Base-by-base conservation (phyloP, 2,888 invertebrate species). In the Melinaea marsaeus region DNA sequence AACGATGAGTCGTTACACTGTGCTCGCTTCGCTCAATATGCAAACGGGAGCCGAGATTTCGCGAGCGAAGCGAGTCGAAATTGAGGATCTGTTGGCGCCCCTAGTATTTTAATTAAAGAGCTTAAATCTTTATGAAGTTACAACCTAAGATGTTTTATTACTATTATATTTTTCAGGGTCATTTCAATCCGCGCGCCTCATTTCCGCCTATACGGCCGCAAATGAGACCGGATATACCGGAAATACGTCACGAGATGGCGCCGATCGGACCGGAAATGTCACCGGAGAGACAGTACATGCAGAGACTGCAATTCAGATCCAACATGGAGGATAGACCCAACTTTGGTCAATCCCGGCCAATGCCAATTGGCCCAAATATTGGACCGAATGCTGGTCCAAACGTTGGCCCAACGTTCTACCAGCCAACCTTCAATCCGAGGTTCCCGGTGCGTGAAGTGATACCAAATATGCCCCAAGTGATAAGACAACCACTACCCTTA, bases 391-490 rank as follows among this genome's bases (percentile, higher is more conserved):
- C 74, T 13, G 69, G 76, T 7, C 81, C 81, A 0, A 76, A 74
- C 55, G 84, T 84, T 6, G 67, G 85, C 32, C 82, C 81, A 0
- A 72, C 75, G 69, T 85, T 79, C 62, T 80, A 75, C 58, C 79
- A 75, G 0, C 80, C 77, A 2, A 64, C 66, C 0, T 72, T 69
- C 7, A 72, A 67, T 9, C 81, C 76, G 0, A 75, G 84, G 32
- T 83, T 80, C 34, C 81, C 80, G 0, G 71, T 78, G 46, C 73
- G 86, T 4, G 85, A 85, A 35, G 76, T 85, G 1, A 71, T 72
- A 0, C 82, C 85, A 0, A 81, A 81, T 34, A 73, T 85, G 67
- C 88, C 87, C 0, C 88, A 87, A 80, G 82, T 88, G 62, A 83
- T 86, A 7, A 73, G 85, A 0, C 87, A 86, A 57, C 71, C 78